Base-by-base conservation (phyloP, 2,797 vertebrate species). In the Nannoperca obscura region DNA sequence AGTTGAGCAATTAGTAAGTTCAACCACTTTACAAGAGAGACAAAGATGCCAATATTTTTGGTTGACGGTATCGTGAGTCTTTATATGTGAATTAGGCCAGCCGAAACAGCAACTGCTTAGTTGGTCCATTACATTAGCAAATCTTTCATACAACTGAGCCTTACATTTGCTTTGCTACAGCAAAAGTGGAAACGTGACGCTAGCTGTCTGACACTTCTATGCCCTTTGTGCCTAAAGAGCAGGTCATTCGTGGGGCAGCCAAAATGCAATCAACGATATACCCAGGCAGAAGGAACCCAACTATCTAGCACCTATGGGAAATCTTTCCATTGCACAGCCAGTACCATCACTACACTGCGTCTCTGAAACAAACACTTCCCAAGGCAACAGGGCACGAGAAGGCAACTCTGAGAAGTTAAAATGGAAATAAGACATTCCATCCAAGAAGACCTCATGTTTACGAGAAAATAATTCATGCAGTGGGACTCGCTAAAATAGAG, bases 211-310 rank as follows among this genome's bases (percentile, higher is more conserved):
- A 83, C 62, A 78, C 20, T 63, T 76, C 42, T 76, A 71, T 80
- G 65, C 64, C 50, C 50, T 86, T 70, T 55, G 24, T 36, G 46
- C 54, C 62, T 44, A 10, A 74, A 76, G 46, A 83, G 36, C 6
- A 2, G 5, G 71, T 79, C 49, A 84, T 77, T 76, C 1, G 27
- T 42, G 32, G 71, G 70, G 42, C 47, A 67, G 87, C 89, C 87
- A 90, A 82, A 92, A 83, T 71, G 87, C 86, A 94, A 92, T 92
- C 88, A 90, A 79, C 66, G 59, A 73, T 42, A 44, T 64, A 82
- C 65, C 46, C 30, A 66, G 65, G 66, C 58, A 80, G 49, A 80
- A 64, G 66, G 63, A 76, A 78, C 53, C 32, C 3, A 74, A 76
- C 30, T 13, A 61, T 70, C 30, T 40, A 66, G 70, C 52, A 80